Evolutionary conservation across 1,140 invertebrate species (phyloP).

Genomic region (Lasioglossum baleicum): DNA sequence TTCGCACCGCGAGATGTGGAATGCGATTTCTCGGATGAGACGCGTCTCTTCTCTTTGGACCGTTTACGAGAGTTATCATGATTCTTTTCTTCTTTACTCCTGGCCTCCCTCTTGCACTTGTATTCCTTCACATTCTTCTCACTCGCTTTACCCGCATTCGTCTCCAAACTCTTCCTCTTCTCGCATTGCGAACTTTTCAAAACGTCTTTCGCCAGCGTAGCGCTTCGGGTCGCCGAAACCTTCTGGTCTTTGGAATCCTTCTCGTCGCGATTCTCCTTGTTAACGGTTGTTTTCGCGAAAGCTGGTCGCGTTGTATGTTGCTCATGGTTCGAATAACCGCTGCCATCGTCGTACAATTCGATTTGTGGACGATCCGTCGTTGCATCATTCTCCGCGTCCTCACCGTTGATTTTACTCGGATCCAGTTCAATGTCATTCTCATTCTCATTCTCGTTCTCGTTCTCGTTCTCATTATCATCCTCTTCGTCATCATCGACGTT

Average conservation of each 20-base stretch:
- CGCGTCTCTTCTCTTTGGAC: background rate
- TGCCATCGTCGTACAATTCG: background rate
- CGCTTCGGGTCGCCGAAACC: background rate
- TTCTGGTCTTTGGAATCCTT: background rate
- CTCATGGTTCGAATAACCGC: background rate
- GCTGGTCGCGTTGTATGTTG: too few species aligned
- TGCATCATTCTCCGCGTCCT: background rate
- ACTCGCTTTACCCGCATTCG: conserved; percentile 54
- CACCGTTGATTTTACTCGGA: background rate
- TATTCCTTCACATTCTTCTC: conserved; percentile 29
- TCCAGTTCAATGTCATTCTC: background rate
- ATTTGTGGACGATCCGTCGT: background rate
- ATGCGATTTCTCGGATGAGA: background rate
- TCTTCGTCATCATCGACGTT: conserved; percentile 56
- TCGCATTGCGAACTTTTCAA: background rate
- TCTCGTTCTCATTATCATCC: background rate
- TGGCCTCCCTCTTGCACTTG: conserved; percentile 54
- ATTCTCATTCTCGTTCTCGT: conserved; percentile 47
- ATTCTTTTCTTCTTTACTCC: conserved; percentile 31
- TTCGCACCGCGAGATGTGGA: background rate
- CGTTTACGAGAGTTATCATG: conserved; percentile 10
- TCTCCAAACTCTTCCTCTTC: background rate
- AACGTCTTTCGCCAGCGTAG: background rate
- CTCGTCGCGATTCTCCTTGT: background rate
- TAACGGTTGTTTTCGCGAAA: background rate